Base-by-base conservation (phyloP, 2,797 vertebrate genomes). In the Ctenopoma multispine region DNA sequence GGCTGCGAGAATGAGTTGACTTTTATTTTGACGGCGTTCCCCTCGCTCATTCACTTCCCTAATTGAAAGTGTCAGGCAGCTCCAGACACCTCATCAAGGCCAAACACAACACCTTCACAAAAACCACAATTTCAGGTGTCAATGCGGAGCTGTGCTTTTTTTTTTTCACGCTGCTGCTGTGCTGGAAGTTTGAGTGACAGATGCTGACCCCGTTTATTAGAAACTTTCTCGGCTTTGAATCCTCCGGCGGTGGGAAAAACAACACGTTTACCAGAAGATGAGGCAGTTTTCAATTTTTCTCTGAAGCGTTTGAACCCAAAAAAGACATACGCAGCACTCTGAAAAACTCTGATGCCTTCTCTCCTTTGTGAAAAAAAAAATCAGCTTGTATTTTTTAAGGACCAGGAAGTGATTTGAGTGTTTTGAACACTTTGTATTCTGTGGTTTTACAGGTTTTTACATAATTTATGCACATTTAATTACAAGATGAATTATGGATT, bases 161-260 rank as follows among this genome's bases (percentile, higher is more conserved):
- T 23, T 36, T 31, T 49, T 14, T 44, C 51, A 24, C 11, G 1
- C 24, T 4, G 51, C 51, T 4, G 29, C 15, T 13, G 21, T 4
- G 5, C 67, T 29, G 48, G 4, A 0, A 1, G 63, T 72, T 44
- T 86, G 80, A 88, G 43, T 86, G 87, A 76, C 87, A 80, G 82
- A 7, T 2, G 23, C 60, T 77, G 80, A 79, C 82, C 82, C 66
- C 40, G 12, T 88, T 88, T 72, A 72, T 63, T 63, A 43, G 70
- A 51, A 41, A 58, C 60, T 61, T 63, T 63, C 4, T 63, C 24
- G 4, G 24, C 63, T 77, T 66, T 66, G 48, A 73, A 73, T 68
- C 49, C 59, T 36, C 41, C 3, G 6, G 59, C 31, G 43, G 72
- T 6, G 21, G 53, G 55, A 72, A 70, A 69, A 69, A 73, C 55